Percentiles rank a stretch among this genome's conserved stretches.
Evolutionary conservation across 2,113 vertebrate species (phyloP).

Genomic region (Cettia cetti): DNA sequence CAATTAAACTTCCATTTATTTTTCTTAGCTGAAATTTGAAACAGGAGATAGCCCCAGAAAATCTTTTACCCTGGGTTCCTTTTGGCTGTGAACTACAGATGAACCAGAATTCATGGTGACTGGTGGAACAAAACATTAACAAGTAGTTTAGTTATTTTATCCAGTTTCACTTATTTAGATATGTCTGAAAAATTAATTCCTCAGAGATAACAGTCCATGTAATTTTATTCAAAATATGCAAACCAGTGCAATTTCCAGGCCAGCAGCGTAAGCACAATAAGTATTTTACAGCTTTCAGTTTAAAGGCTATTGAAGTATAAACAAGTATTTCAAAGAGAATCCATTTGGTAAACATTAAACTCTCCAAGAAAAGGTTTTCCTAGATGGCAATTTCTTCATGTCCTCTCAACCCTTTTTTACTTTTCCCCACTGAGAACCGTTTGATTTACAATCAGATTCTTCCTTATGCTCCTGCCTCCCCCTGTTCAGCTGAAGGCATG

Average conservation of each 20-base stretch:
- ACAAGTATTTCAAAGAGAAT: not conserved
- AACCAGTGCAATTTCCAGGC: not conserved
- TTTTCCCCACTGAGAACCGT: not conserved
- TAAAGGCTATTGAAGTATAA: not conserved
- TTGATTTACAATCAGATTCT: not conserved
- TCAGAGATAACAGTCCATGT: not conserved
- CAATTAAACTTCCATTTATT: not conserved
- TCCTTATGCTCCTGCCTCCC: not conserved
- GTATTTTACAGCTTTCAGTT: not conserved
- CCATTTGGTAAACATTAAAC: not conserved
- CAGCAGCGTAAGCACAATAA: not conserved
- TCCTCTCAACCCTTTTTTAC: accelerated
- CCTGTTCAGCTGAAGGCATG: not conserved
- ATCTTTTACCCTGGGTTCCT: not conserved
- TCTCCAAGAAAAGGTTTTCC: not conserved
- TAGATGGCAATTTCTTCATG: not conserved
- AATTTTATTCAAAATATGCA: not conserved
- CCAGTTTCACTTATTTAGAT: not conserved
- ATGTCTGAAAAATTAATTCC: not conserved
- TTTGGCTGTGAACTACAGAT: not conserved
- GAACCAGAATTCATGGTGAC: not conserved
- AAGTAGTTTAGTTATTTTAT: not conserved
- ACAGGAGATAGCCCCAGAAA: not conserved
- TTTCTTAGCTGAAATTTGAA: not conserved
- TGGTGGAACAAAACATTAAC: not conserved